Evolutionary conservation across 2,113 vertebrate genomes (phyloP), one percentile per base, ranked within the genome.

Genomic region (Pongo pygmaeus): DNA sequence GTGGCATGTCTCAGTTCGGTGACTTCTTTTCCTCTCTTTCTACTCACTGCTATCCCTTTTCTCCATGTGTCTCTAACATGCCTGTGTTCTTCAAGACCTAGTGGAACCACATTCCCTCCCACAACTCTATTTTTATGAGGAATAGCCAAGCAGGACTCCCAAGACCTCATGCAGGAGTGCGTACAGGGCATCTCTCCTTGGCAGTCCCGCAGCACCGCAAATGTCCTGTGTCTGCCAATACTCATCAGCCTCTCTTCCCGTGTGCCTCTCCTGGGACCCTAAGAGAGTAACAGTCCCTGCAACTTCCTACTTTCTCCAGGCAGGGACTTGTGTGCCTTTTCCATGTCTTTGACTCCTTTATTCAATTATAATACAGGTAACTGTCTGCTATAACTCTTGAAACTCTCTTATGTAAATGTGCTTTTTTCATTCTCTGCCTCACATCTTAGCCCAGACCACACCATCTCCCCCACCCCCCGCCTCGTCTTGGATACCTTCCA

Each of bases 401-500:
- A 67, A 70, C 59, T 70, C 50, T 87, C 77, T 50, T 57, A 64
- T 32, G 25, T 89, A 81, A 88, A 48, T 25, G 12, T 2, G 18
- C n/a, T 46, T 38, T 18, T 77, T 10, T 13, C 35, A 40, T 69
- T 50, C 79, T 8, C 38, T 2, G 25, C 50, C 69, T 83, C 77
- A 1, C 52, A 2, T 83, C 74, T 20, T 89, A 79, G 96, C 94
- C 64, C 83, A 64, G 93, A 95, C 89, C 84, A 89, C 90, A 84
- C 94, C 90, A 72, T 88, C 50, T 57, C 91, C 75, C 90, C 91
- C 55, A 38, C 38, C 38, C 38, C 38, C 38, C 38, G 38, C 61
- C 0, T 8, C 3, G 27, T 50, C 77, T 72, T 96, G 94, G 97
- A 84, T 32, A 40, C 32, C 81, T 97, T 88, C 92, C 96, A 94